Base-by-base conservation (phyloP, 2,113 vertebrate species). In the Danionella cerebrum region DNA sequence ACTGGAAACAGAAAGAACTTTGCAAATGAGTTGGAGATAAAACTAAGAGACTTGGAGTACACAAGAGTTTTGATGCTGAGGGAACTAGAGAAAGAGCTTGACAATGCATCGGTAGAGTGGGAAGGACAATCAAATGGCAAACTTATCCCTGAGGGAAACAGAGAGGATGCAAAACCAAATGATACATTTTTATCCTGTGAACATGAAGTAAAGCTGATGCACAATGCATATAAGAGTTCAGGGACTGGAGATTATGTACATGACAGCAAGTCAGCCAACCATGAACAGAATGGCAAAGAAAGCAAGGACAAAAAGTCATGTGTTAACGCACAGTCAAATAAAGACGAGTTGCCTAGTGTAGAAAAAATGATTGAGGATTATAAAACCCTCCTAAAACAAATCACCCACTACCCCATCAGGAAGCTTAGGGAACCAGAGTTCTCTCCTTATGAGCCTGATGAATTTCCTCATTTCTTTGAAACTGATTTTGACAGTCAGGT, bases 1-100 rank as follows among this genome's bases (percentile, higher is more conserved):
- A 94, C 91, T 0, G 96, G 96, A 2, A 99, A 99, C 77, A 84
- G 96, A 58, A 95, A 95, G 54, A 92, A 93, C 0, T 99, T 99
- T 72, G 93, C 95, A 4, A 84, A 79, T 0, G 95, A 98, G 65
- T 88, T 99, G 78, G 93, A 95, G 74, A 90, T 90, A 66, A 96
- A 94, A 67, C 82, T 99, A 9, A 91, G 89, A 31, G 90, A 95
- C 65, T 85, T 99, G 0, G 92, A 95, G 83, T 97, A 94, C 67
- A 97, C 90, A 4, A 76, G 90, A 70, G 85, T 84, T 0, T 88
- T 90, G 29, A 74, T 94, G 55, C 89, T 45, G 57, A 22, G 41
- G 12, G 73, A 71, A 33, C 53, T 62, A 1, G 45, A 57, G 4
- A 39, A 25, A 19, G 63, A 75, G 10, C 35, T 57, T 13, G 55